phyloP scores from a whole-genome alignment of 2,797 vertebrate species.

The Philypnodon macrostomus region DNA sequence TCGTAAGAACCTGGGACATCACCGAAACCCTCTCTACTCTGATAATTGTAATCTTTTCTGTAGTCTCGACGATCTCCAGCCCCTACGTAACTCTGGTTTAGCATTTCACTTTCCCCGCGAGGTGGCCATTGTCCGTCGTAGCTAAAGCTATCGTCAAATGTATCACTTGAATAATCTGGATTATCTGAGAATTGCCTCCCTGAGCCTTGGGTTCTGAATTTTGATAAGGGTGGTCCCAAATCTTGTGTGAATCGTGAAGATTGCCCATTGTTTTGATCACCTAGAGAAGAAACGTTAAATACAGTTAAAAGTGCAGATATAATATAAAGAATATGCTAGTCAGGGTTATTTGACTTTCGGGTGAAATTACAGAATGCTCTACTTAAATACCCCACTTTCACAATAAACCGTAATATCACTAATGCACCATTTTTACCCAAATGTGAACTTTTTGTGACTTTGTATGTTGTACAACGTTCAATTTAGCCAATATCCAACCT shows the following conservation, averaged over 20 bases:
- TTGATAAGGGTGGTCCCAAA: neutral
- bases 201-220: conserved; percentile 10
- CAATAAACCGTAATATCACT: too few relatives aligned
- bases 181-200: neutral
- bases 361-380: too few relatives aligned
- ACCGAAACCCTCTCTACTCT: conserved; percentile 2
- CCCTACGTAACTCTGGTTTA: conserved; percentile 18
- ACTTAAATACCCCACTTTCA: too few relatives aligned
- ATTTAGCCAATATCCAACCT: neutral
- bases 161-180: conserved; percentile 5
- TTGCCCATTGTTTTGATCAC: conserved; percentile 21
- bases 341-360: too few relatives aligned
- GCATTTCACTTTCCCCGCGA: conserved; percentile 18
- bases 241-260: neutral
- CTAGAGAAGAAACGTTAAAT: conserved; percentile 24
- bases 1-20: conserved; percentile 15
- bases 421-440: too few relatives aligned
- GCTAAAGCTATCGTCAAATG: conserved; percentile 9
- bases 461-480: neutral
- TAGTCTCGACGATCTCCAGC: conserved; percentile 16
- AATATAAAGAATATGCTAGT: too few relatives aligned
- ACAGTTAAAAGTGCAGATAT: too few relatives aligned
- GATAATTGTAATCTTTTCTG: conserved; percentile 22
- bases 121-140: conserved; percentile 7
- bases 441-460: too few relatives aligned